phyloP scores from a whole-genome alignment of 2,888 invertebrate species.

The Apotomis betuletana region DNA sequence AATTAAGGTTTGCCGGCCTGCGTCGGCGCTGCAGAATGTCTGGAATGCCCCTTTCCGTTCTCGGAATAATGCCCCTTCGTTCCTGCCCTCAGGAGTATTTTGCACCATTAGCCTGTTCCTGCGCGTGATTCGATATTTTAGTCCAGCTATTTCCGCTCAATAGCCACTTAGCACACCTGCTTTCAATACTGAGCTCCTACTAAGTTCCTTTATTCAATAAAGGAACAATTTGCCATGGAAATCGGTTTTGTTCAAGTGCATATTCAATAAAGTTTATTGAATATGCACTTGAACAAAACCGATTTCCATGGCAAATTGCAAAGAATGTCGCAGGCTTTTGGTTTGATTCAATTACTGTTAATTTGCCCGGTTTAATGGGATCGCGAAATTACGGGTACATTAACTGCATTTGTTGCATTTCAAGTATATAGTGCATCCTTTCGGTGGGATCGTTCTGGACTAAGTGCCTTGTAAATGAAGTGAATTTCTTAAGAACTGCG shows the following conservation, averaged over 20 bases:
- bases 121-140: conserved; percentile 34
- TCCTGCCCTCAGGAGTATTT: conserved; percentile 49
- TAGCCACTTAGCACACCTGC: conserved; percentile 22
- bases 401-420: conserved; percentile 18
- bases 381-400: conserved; percentile 25
- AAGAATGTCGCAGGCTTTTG: conserved; percentile 26
- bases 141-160: conserved; percentile 26
- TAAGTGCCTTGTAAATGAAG: conserved; percentile 7
- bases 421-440: conserved; percentile 7
- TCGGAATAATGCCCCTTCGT: conserved; percentile 59
- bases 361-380: conserved; percentile 21
- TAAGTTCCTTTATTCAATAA: conserved; percentile 24
- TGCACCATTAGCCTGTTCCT: conserved; percentile 38
- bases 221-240: no score
- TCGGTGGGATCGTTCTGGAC: neutral
- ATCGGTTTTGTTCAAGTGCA: no score
- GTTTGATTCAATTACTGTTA: conserved; percentile 34
- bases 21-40: conserved; percentile 56
- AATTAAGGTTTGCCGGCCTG: conserved; percentile 44
- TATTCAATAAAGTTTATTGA: no score
- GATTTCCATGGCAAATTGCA: conserved; percentile 13
- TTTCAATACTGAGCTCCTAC: conserved; percentile 12
- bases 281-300: conserved; percentile 17
- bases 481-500: conserved; percentile 6
- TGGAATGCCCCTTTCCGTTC: conserved; percentile 64